Evolutionary conservation across 2,113 vertebrate genomes (phyloP).

Genomic region (Leptosomus discolor): DNA sequence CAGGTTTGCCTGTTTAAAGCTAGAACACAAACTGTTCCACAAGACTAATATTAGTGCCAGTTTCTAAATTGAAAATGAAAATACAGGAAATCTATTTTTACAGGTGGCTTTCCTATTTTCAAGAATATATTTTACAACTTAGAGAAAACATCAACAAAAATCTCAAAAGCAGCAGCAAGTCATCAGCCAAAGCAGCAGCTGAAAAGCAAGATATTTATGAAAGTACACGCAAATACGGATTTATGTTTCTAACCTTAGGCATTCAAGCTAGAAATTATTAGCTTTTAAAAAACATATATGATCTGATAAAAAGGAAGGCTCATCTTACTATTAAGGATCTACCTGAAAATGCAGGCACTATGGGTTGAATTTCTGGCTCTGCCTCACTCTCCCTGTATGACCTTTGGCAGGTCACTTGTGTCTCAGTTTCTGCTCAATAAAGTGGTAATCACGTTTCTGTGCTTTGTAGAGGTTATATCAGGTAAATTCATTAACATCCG

Average conservation of each 20-base stretch:
- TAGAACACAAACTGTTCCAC: conserved; percentile 1
- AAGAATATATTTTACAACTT: not conserved
- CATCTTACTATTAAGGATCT: not conserved
- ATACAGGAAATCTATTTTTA: not conserved
- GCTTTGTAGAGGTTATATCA: not conserved
- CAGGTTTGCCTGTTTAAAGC: not conserved
- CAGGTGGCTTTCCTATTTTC: not conserved
- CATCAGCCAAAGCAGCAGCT: not conserved
- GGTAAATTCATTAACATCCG: not conserved
- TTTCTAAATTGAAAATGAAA: not conserved
- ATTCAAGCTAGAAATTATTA: not conserved
- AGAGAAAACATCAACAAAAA: not conserved
- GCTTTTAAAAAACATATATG: not conserved
- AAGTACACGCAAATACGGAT: not conserved
- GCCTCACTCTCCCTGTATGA: not conserved
- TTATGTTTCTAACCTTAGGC: not conserved
- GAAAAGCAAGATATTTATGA: not conserved
- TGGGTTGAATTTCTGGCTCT: not conserved
- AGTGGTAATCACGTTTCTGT: not conserved
- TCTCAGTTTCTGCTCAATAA: conserved; percentile 21
- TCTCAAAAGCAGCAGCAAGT: not conserved
- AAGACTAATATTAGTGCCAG: not conserved
- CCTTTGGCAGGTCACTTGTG: not conserved
- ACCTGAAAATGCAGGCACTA: not conserved
- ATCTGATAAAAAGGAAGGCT: not conserved